Evolutionary conservation across 2,797 vertebrate genomes (phyloP), one percentile per base, ranked within the genome.

Genomic region (Enteromius trimaculatus): DNA sequence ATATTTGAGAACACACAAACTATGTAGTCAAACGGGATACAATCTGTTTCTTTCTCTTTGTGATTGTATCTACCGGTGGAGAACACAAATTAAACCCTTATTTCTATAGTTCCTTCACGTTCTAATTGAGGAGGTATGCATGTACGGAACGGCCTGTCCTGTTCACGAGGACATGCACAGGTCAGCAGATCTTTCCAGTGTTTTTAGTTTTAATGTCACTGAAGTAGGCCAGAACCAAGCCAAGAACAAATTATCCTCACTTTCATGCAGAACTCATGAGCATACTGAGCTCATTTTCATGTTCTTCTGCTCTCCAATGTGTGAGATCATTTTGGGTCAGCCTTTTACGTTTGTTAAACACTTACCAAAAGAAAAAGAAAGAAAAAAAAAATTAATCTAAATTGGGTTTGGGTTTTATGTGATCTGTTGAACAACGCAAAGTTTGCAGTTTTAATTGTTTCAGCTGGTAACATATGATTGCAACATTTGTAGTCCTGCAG

Each of bases 101-200:
- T 75, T 74, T 66, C 0, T 37, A 9, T 14, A 26, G 29, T 81
- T 16, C 55, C 29, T 81, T 29, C 26, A 51, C 60, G 53, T 72
- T 64, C 8, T 2, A 3, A 19, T 58, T 62, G 53, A n/a, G 10
- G 47, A 69, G 16, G 55, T 55, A 26, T 23, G n/a, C 51, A 16
- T 21, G 13, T 26, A 72, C 4, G 42, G 69, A 74, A 64, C 58
- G 26, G 29, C 34, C 58, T 65, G 60, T 64, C 9, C 47, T 65
- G 58, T 16, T 53, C 14, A 64, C 49, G 58, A 39, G 58, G 14
- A 81, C 80, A 75, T 14, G 58, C 21, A 21, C 16, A 53, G 60
- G 6, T 75, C 80, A 66, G 60, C 71, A 82, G 60, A 76, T 76
- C 31, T 51, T 75, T 81, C 60, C 65, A 29, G 14, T 81, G 34